Base-by-base conservation (phyloP, 2,888 invertebrate species). In the Colletes collaris region DNA sequence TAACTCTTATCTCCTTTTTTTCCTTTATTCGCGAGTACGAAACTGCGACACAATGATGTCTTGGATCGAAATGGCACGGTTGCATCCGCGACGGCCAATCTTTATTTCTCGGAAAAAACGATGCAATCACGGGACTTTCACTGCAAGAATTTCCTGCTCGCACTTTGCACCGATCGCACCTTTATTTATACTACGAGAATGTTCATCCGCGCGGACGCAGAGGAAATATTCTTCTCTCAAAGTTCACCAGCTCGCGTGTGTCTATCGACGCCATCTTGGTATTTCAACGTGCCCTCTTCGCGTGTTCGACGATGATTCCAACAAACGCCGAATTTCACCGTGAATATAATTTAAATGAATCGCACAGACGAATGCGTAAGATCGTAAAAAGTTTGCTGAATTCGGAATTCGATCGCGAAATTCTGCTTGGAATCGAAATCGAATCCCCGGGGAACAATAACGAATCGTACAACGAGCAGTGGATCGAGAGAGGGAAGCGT, bases 121-220 rank as follows among this genome's bases (percentile, higher is more conserved):
- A 66, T 56, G 62, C 63, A 78, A 78, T 67, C 66, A 56, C 71
- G 53, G 10, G 58, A 78, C 79, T 79, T 79, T 79, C 79, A 71
- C 79, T 40, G 50, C 55, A 71, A 58, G 78, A 79, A 79, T 79
- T 79, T 78, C 66, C 52, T 63, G 27, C 63, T 71, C 66, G 49
- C 71, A 10, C 66, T 64, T 76, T 46, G 8, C 58, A 46, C 44
- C 40, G 68, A 63, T 79, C 78, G 66, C 65, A 1, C 52, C 52
- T 66, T 77, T 62, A 64, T 69, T 76, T 64, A 16, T 44, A 7
- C 11, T 10, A 13, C 11, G 16, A 11, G 35, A 16, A 49, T n/a
- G 13, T 52, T 50, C 56, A 3, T 53, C 46, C n/a, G 1, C n/a
- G 13, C n/a, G 11, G n/a, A 4, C 46, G 8, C 16, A 2, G 16